Conservation (phyloP, 2,113 vertebrate species). For the Oriolus oriolus region DNA sequence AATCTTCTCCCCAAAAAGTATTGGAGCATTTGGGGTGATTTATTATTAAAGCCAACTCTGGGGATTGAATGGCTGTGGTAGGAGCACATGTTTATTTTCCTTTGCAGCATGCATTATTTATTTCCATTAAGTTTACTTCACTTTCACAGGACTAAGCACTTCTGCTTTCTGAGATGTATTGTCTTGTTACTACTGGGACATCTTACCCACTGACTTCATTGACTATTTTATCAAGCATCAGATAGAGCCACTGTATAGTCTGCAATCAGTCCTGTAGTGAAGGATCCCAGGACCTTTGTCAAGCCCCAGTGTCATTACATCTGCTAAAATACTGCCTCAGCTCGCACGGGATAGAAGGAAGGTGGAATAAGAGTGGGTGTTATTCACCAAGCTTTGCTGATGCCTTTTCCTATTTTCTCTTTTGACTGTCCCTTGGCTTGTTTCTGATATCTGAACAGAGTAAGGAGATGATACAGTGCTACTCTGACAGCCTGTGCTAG, state of each 20-base stretch:
- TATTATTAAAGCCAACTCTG: neutral
- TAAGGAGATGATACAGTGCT: neutral
- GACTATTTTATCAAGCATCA: neutral
- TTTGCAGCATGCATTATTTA: neutral
- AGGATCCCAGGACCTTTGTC: neutral
- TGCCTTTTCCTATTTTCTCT: neutral
- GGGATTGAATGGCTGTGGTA: neutral
- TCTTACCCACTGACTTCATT: neutral
- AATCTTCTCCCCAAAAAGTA: neutral
- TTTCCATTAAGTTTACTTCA: neutral
- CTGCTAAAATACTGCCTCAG: neutral
- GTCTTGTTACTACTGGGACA: neutral
- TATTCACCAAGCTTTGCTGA: neutral
- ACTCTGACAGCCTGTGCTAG: neutral
- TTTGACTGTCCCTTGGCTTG: neutral
- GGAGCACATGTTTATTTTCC: neutral
- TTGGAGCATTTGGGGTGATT: neutral
- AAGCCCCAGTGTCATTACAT: neutral
- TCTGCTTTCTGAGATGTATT: neutral
- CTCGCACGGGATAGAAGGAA: neutral
- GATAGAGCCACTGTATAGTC: neutral
- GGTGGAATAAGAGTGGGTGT: neutral
- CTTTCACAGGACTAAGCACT: neutral
- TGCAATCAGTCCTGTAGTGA: neutral
- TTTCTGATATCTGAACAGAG: neutral